Evolutionary conservation across 2,113 vertebrate species (phyloP).

Genomic region (Sinocyclocheilus anshuiensis): DNA sequence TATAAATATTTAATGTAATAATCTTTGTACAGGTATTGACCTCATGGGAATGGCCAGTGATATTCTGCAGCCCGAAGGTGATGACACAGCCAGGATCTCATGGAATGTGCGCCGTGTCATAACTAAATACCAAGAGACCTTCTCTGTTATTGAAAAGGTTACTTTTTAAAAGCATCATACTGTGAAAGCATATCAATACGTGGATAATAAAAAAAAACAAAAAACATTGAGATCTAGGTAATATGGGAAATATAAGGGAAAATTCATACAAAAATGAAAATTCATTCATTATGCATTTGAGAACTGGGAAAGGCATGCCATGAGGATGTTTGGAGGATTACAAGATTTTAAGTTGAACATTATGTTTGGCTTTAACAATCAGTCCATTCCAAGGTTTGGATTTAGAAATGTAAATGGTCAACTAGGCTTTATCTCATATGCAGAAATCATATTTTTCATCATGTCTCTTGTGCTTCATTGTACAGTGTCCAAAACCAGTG

Average conservation of each 20-base stretch:
- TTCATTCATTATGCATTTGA: too few relatives aligned
- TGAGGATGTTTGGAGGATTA: neutral
- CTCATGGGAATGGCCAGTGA: conserved; percentile 76
- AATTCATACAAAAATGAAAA: neutral
- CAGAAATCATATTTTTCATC: neutral
- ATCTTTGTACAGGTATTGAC: conserved; percentile 77
- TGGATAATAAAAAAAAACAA: too few relatives aligned
- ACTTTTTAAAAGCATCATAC: neutral
- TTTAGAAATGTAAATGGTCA: neutral
- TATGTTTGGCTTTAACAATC: neutral
- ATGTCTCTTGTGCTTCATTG: neutral
- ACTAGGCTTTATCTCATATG: neutral
- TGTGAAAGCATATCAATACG: neutral
- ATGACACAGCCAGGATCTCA: conserved; percentile 77
- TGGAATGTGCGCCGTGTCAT: conserved; percentile 77
- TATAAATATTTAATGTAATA: neutral
- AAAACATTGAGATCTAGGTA: neutral
- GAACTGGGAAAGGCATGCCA: neutral
- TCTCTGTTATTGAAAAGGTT: conserved; percentile 86
- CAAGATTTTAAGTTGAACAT: neutral
- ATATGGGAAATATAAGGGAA: neutral
- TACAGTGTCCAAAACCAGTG: conserved; percentile 87
- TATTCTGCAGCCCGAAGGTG: conserved; percentile 72
- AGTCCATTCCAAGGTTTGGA: neutral
- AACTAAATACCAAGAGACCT: conserved; percentile 80